phyloP scores from a whole-genome alignment of 2,888 invertebrate species.

The Orthosia gracilis region DNA sequence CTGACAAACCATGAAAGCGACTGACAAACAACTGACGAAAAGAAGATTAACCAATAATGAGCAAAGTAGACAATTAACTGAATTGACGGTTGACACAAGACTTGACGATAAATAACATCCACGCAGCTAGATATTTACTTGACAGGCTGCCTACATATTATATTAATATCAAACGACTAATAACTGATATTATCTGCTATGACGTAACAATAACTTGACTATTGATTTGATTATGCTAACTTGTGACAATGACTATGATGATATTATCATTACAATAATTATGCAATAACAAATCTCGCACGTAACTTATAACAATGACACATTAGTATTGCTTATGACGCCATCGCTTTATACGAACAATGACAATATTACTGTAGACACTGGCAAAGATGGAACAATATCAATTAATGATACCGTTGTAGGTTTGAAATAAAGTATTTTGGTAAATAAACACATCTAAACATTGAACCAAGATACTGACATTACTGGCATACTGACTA shows the following conservation, averaged over 20 bases:
- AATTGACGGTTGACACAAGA: not conserved
- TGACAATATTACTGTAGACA: conserved; percentile 1
- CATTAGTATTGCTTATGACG: not conserved
- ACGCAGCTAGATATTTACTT: not conserved
- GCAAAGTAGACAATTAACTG: not conserved
- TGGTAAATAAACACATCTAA: not conserved
- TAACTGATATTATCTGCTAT: not conserved
- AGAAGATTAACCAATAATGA: not conserved
- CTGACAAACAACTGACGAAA: not conserved
- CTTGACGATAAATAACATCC: conserved; percentile 1
- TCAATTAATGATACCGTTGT: not conserved
- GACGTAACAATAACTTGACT: conserved; percentile 26
- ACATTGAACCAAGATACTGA: not conserved
- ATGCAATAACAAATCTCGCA: not conserved
- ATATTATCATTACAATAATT: not conserved
- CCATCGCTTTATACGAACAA: not conserved
- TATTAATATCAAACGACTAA: conserved; percentile 10
- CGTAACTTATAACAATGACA: conserved; percentile 24
- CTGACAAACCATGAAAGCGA: not conserved
- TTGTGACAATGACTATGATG: not conserved
- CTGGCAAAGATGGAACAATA: no score
- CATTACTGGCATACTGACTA: not conserved
- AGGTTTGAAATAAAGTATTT: not conserved
- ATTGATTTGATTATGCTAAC: conserved; percentile 2
- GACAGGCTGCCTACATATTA: not conserved